A percentile compares a stretch with the other conserved stretches of the same genome.
These are phyloP conservation scores for Trematocara nigrifrons DNA, from an alignment of 2,113 vertebrate species.

Conservation along the genomic window DNA sequence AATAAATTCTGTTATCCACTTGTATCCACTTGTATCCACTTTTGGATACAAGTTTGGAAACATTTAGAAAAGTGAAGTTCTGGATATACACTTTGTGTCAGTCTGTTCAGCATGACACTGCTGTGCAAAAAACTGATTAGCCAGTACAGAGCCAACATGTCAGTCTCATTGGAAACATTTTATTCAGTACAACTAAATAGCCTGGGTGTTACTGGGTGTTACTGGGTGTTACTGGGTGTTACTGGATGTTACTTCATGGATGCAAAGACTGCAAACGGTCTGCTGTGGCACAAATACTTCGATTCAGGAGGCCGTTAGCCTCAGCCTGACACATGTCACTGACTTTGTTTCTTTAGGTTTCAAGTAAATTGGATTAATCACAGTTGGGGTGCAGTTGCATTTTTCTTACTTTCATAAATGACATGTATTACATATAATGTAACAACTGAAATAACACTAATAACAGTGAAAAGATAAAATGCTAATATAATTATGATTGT, in stretches of 20 bases:
- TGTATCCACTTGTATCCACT: neutral
- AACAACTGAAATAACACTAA: neutral
- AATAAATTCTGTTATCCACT: neutral
- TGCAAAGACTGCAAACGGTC: neutral
- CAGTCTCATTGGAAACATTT: neutral
- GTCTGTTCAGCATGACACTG: neutral
- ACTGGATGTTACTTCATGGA: neutral
- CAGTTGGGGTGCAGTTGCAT: neutral
- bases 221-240: neutral
- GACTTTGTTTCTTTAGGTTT: neutral
- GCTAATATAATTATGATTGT: neutral
- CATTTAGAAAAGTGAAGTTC: neutral
- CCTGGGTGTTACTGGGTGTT: neutral
- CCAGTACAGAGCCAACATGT: neutral
- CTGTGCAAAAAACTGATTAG: neutral
- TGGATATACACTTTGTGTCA: neutral
- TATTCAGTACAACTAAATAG: neutral
- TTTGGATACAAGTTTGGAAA: neutral
- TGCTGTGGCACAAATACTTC: neutral
- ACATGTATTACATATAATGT: neutral
- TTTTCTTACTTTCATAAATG: neutral
- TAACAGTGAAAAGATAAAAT: neutral
- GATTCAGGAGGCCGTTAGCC: neutral
- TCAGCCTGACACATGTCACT: neutral
- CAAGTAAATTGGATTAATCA: neutral